Evolutionary conservation across 2,113 vertebrate species (phyloP).

Genomic region (Corapipo altera): DNA sequence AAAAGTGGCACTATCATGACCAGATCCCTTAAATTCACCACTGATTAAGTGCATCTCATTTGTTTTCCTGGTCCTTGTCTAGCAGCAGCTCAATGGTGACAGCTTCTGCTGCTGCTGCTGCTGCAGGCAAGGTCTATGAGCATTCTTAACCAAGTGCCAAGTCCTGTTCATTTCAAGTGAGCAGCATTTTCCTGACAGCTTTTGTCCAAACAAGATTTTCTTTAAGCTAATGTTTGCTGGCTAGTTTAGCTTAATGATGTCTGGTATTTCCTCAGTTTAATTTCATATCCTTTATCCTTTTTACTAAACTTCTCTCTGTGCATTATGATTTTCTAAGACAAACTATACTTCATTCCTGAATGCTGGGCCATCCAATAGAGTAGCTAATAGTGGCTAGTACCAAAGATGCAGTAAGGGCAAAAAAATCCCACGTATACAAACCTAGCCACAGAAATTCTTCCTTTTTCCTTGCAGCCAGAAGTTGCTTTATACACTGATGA

Average conservation of each 20-base stretch:
- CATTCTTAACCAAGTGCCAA: neutral
- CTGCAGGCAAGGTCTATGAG: neutral
- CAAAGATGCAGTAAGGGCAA: neutral
- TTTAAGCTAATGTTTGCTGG: neutral
- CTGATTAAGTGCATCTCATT: neutral
- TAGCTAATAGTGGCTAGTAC: neutral
- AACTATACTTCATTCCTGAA: neutral
- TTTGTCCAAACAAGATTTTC: neutral
- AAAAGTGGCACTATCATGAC: neutral
- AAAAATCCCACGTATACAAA: neutral
- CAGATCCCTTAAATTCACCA: neutral
- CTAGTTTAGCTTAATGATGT: neutral
- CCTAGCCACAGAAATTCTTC: neutral
- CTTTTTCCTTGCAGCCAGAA: neutral
- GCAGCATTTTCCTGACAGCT: neutral
- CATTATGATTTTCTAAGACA: neutral
- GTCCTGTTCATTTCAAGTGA: neutral
- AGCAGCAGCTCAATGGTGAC: neutral
- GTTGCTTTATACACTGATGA: neutral
- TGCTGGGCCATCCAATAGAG: neutral
- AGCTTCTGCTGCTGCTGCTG: neutral
- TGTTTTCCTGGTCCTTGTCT: neutral
- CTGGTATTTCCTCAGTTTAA: neutral
- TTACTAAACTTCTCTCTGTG: neutral
- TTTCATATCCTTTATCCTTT: neutral